Conservation (phyloP, 2,888 invertebrate genomes). For the Acleris cristana region DNA sequence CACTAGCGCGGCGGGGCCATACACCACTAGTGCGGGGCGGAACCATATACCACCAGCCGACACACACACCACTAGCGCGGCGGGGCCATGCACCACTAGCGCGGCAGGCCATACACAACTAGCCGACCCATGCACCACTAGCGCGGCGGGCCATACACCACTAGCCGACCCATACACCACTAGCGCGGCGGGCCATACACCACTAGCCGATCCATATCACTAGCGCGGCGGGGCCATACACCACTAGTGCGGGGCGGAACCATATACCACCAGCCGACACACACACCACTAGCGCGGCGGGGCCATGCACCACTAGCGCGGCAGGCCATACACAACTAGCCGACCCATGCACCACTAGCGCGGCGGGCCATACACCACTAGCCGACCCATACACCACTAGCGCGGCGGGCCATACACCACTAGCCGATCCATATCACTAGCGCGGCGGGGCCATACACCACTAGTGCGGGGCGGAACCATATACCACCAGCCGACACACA, state of each 20-base stretch:
- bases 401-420: conserved; percentile 69
- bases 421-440: no score
- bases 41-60: conserved; percentile 72
- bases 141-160: conserved; percentile 65
- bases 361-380: background rate
- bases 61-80: no score
- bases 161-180: conserved; percentile 43
- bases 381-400: no score
- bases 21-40: conserved; percentile 66
- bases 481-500: conserved; percentile 75
- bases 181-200: conserved; percentile 59
- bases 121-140: conserved; percentile 21
- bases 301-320: conserved; percentile 71
- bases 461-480: conserved; percentile 55
- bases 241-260: conserved; percentile 66
- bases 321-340: conserved; percentile 74
- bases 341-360: no score
- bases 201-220: conserved; percentile 52
- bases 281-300: no score
- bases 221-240: conserved; percentile 59
- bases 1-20: conserved; percentile 52
- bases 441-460: background rate
- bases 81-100: conserved; percentile 72
- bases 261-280: conserved; percentile 68
- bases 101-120: conserved; percentile 72